phyloP scores from a whole-genome alignment of 1,140 invertebrate genomes.

The Prorops nasuta region DNA sequence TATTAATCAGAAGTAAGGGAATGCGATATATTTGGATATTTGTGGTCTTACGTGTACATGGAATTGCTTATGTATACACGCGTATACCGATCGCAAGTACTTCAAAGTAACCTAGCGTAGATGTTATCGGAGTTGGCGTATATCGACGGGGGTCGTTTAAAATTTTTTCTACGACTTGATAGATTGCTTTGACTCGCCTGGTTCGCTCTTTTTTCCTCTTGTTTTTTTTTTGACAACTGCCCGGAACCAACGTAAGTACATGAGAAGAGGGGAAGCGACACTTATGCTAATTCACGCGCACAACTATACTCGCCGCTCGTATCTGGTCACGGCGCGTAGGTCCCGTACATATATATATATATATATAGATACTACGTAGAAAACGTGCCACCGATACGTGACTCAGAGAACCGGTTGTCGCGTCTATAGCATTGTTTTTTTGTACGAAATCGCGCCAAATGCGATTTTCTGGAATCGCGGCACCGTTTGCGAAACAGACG shows the following conservation, averaged over 20 bases:
- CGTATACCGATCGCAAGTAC: no score
- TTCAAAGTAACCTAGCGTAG: no score
- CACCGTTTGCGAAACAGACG: not conserved
- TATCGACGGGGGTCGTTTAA: conserved; percentile 23
- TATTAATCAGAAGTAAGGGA: no score
- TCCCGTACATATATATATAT: not conserved
- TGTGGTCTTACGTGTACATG: no score
- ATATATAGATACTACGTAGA: no score
- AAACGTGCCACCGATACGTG: conserved; percentile 20
- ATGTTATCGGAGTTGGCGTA: conserved; percentile 3
- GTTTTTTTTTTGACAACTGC: conserved; percentile 14
- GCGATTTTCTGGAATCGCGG: not conserved
- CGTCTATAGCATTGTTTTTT: not conserved
- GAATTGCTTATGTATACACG: no score
- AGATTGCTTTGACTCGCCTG: conserved; percentile 6
- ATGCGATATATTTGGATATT: no score
- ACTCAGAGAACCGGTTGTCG: conserved; percentile 13
- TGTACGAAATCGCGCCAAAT: conserved; percentile 12
- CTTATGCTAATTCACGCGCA: conserved; percentile 37
- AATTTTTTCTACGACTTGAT: conserved; percentile 29
- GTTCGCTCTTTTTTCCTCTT: conserved; percentile 8
- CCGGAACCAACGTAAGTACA: conserved; percentile 14
- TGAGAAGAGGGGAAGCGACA: conserved; percentile 12
- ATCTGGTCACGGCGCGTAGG: conserved; percentile 9
- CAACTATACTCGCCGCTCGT: no score